Conservation (phyloP, 2,797 vertebrate genomes). For the Sebastes matsubarae region DNA sequence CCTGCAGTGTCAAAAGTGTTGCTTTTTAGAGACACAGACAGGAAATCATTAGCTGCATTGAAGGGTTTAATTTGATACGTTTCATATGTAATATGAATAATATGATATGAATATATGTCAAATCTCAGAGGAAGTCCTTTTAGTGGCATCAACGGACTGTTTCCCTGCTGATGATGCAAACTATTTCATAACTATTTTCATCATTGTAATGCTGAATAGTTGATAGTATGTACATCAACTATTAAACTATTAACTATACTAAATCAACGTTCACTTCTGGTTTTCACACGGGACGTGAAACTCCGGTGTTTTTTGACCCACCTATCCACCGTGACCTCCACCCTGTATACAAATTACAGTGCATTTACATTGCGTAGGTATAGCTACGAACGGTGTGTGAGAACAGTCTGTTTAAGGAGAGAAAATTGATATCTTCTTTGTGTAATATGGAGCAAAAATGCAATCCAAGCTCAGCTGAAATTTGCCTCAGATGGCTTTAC, state of each 20-base stretch:
- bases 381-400: no score
- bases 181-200: neutral
- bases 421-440: neutral
- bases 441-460: neutral
- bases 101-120: neutral
- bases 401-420: no score
- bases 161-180: neutral
- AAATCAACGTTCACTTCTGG: no score
- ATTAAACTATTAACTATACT: no score
- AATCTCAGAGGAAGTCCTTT: neutral
- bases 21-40: neutral
- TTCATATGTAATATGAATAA: neutral
- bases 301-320: no score
- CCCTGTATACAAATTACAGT: no score
- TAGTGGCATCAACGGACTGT: neutral
- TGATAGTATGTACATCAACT: no score
- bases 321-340: no score
- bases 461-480: neutral
- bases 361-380: no score
- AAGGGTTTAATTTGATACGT: neutral
- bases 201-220: neutral
- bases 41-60: neutral
- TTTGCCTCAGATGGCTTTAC: neutral
- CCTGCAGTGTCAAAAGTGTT: neutral
- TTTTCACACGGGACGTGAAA: no score